Percentiles rank a stretch among this genome's conserved stretches.
Conservation (phyloP, 2,797 vertebrate genomes). For the Echeneis naucrates region DNA sequence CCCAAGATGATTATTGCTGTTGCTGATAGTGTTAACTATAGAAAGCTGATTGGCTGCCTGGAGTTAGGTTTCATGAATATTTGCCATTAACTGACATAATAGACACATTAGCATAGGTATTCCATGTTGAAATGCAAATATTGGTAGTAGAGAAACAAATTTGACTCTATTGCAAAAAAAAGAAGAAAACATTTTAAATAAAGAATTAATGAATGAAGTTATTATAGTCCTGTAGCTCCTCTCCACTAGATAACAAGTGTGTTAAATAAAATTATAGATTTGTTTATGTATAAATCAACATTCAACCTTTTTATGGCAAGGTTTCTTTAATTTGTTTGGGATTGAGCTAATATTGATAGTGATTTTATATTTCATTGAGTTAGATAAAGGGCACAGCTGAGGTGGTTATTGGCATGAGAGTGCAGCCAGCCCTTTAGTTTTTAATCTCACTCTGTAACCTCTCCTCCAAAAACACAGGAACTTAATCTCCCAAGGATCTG, state of each 20-base stretch:
- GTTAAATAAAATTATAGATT: too few relatives aligned
- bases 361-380: background rate
- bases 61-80: background rate
- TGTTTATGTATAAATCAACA: too few relatives aligned
- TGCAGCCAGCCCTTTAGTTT: slow-evolving; percentile 35
- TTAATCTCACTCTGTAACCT: slow-evolving; percentile 63
- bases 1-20: background rate
- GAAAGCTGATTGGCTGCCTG: background rate
- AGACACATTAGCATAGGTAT: background rate
- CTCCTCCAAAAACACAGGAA: slow-evolving; percentile 62
- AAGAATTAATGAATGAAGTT: too few relatives aligned
- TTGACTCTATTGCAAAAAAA: background rate
- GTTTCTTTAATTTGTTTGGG: background rate
- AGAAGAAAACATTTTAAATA: too few relatives aligned
- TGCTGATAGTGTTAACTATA: background rate
- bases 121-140: background rate
- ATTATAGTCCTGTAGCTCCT: too few relatives aligned
- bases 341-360: background rate
- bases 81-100: background rate
- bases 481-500: slow-evolving; percentile 70
- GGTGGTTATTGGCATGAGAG: slow-evolving; percentile 19
- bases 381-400: background rate
- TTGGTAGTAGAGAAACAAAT: background rate
- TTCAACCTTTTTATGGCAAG: too few relatives aligned
- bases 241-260: too few relatives aligned